Evolutionary conservation across 1,140 invertebrate species (phyloP), one percentile per base, ranked within the genome.

Genomic region (Anthonomus grandis): DNA sequence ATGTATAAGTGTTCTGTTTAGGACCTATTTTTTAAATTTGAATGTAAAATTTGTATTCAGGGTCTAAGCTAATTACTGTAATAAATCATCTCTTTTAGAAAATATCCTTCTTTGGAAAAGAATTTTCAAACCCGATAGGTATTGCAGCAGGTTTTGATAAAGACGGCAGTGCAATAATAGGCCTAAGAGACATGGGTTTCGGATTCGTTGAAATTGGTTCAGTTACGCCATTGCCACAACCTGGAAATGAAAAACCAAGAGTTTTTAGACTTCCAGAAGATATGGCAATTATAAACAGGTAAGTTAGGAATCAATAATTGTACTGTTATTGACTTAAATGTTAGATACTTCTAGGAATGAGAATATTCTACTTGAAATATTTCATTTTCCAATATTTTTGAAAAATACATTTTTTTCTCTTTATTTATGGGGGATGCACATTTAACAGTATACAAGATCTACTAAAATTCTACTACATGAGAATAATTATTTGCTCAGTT

Each of bases 71-170:
- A n/a, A n/a, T n/a, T n/a, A n/a, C n/a, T n/a, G n/a, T n/a, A n/a
- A n/a, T n/a, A n/a, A n/a, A n/a, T n/a, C n/a, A n/a, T n/a, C n/a
- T n/a, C n/a, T 65, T 65, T 41, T 70, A 89, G 85, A 79, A 80
- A 69, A 85, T 85, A 0, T 80, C 75, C 39, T 75, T 97, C 23
- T 87, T 90, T 68, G 80, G 81, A 19, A 72, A 85, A 56, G 67
- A 86, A 13, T 86, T 98, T 42, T 76, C 77, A 55, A 97, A 96
- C 78, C 95, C 95, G 0, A 70, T 99, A 66, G 97, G 97, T 23
- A 86, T 98, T 64, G 96, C 96, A 41, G 97, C 97, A 58, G 97
- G 97, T 2, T 98, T 98, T 79, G 97, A 99, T 73, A 99, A 99
- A 73, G 85, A 98, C 75, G 96, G 84, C 8, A 92, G 98, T 79